Evolutionary conservation across 1,140 invertebrate species (phyloP).

Genomic region (Halotydeus destructor): DNA sequence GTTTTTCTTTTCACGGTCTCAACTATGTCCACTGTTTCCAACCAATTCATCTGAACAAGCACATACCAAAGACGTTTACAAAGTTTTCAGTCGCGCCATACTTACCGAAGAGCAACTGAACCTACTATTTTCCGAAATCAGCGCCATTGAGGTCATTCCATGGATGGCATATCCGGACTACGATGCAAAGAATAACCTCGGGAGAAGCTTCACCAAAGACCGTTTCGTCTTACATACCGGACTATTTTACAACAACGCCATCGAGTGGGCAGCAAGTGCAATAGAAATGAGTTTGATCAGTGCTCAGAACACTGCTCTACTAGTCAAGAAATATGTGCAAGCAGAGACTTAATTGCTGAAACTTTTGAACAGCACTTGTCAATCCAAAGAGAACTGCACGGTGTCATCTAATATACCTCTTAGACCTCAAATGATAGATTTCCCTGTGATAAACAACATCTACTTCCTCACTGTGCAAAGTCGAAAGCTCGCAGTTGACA

Average conservation of each 20-base stretch:
- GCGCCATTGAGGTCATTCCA: slow-evolving; percentile 23
- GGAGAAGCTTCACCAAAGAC: slow-evolving; percentile 22
- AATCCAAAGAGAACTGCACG: too few species aligned
- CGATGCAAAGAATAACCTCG: slow-evolving; percentile 10
- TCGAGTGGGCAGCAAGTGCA: slow-evolving; percentile 43
- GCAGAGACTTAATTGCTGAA: too few species aligned
- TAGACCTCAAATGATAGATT: too few species aligned
- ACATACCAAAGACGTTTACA: slow-evolving; percentile 26
- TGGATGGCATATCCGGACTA: slow-evolving; percentile 46
- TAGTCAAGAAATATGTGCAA: too few species aligned
- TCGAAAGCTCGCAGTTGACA: too few species aligned
- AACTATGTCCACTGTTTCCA: slow-evolving; percentile 25
- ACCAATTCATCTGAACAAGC: slow-evolving; percentile 6
- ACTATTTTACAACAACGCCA: slow-evolving; percentile 41
- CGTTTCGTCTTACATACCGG: slow-evolving; percentile 33
- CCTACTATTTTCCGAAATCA: slow-evolving; percentile 30
- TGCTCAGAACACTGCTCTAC: slow-evolving; percentile 39
- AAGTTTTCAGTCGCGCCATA: slow-evolving; percentile 33
- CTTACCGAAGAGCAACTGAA: slow-evolving; percentile 27
- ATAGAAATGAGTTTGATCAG: slow-evolving; percentile 48
- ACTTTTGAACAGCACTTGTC: too few species aligned
- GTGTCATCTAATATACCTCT: too few species aligned
- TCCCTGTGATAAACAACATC: too few species aligned
- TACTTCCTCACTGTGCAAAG: too few species aligned
- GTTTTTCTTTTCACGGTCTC: slow-evolving; percentile 27